These are phyloP conservation scores for Phrynosoma blainvillii DNA, from an alignment of 2,113 vertebrate genomes.

Conservation along the genomic window DNA sequence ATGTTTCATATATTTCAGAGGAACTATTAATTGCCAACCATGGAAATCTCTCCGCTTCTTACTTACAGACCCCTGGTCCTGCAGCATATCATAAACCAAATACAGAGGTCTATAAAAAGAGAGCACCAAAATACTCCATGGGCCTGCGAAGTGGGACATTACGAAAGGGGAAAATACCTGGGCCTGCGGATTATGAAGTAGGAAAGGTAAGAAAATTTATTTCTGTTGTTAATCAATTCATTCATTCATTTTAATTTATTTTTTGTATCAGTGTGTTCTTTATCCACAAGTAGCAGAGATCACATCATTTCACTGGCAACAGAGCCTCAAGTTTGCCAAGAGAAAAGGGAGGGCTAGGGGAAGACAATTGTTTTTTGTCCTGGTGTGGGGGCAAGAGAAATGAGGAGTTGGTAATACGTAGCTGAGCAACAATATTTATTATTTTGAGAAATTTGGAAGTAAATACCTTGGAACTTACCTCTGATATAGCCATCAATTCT, in stretches of 20 bases:
- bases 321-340: background rate
- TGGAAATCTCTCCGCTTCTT: background rate
- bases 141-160: constrained; percentile 42
- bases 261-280: background rate
- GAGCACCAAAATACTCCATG: constrained; percentile 71
- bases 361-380: background rate
- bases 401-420: background rate
- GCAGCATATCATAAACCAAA: constrained; percentile 67
- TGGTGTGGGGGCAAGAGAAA: background rate
- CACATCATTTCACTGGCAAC: background rate
- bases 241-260: background rate
- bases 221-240: background rate
- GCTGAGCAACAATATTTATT: background rate
- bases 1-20: background rate
- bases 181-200: constrained; percentile 68
- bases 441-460: background rate
- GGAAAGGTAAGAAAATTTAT: constrained; percentile 64
- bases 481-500: background rate
- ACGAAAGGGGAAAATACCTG: constrained; percentile 62
- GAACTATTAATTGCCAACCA: background rate
- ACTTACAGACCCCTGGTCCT: constrained; percentile 71
- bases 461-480: background rate
- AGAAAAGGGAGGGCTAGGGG: background rate
- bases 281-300: background rate
- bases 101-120: constrained; percentile 61